These are phyloP conservation scores for Coptodon rendalli DNA, from an alignment of 2,113 vertebrate genomes.

Conservation along the genomic window DNA sequence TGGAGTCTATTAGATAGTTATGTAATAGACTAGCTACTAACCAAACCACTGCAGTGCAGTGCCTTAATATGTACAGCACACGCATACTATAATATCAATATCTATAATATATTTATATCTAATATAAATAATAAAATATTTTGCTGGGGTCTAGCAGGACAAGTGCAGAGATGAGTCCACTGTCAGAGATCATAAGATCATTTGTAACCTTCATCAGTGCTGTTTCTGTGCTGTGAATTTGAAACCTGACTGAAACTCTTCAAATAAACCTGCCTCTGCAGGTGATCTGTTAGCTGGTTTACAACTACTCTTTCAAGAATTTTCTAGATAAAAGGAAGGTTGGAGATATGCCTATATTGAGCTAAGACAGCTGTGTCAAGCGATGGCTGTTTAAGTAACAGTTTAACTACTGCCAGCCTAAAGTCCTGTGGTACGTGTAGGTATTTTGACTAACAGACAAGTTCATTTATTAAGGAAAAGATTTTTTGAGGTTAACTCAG, in stretches of 20 bases:
- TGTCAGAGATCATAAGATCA: background rate
- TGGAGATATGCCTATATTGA: accelerated
- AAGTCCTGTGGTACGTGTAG: background rate
- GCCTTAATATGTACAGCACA: background rate
- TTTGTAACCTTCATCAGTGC: background rate
- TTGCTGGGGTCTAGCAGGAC: background rate
- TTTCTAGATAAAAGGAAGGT: background rate
- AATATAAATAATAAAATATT: background rate
- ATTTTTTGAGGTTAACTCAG: background rate
- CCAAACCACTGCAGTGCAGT: background rate
- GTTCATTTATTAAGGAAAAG: background rate
- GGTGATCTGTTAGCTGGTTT: background rate
- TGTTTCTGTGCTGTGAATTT: background rate
- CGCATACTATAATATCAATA: background rate
- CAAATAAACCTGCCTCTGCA: background rate
- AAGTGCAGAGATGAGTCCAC: background rate
- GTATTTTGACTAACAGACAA: background rate
- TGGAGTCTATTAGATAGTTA: background rate
- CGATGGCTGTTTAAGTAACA: background rate
- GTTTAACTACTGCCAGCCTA: background rate
- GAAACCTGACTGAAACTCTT: background rate
- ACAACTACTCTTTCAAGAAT: background rate
- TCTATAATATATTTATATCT: too few relatives aligned
- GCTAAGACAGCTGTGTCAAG: accelerated
- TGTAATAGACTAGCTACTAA: background rate